Evolutionary conservation across 2,797 vertebrate species (phyloP).

Genomic region (Rousettus madagascariensis): DNA sequence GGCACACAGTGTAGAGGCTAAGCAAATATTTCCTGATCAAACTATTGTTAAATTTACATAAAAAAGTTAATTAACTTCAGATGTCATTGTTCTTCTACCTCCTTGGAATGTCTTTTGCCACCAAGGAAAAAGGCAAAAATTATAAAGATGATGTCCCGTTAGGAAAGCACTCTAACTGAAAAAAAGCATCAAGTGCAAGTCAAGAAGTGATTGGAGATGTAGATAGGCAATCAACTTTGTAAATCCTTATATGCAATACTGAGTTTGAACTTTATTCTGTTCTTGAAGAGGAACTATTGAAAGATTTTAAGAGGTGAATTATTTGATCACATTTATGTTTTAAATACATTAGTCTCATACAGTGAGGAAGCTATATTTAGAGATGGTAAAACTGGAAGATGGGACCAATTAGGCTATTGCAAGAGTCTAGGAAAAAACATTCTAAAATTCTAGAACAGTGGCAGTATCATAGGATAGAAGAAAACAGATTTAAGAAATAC

Average conservation of each 20-base stretch:
- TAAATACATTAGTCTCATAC: background rate
- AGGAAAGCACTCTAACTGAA: background rate
- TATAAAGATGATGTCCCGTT: background rate
- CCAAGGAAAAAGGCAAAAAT: conserved; percentile 9
- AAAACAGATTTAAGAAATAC: conserved; percentile 40
- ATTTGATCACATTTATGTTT: conserved; percentile 43
- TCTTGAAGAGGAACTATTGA: background rate
- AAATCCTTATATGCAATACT: background rate
- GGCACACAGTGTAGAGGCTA: background rate
- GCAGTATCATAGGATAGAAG: background rate
- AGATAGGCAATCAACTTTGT: background rate
- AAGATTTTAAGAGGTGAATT: conserved; percentile 41
- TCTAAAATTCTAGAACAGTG: conserved; percentile 21
- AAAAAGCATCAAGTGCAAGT: conserved; percentile 9
- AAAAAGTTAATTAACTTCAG: conserved; percentile 45
- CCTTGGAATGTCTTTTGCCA: conserved; percentile 43
- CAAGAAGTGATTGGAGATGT: background rate
- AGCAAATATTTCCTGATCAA: conserved; percentile 46
- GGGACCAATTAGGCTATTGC: background rate
- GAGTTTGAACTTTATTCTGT: conserved; percentile 15
- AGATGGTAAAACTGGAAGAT: conserved; percentile 19
- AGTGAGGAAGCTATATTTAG: background rate
- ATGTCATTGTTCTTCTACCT: conserved; percentile 4
- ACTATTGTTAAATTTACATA: conserved; percentile 36
- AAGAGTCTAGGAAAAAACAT: conserved; percentile 24